Conservation (phyloP, 2,113 vertebrate genomes). For the Ailurus styani region DNA sequence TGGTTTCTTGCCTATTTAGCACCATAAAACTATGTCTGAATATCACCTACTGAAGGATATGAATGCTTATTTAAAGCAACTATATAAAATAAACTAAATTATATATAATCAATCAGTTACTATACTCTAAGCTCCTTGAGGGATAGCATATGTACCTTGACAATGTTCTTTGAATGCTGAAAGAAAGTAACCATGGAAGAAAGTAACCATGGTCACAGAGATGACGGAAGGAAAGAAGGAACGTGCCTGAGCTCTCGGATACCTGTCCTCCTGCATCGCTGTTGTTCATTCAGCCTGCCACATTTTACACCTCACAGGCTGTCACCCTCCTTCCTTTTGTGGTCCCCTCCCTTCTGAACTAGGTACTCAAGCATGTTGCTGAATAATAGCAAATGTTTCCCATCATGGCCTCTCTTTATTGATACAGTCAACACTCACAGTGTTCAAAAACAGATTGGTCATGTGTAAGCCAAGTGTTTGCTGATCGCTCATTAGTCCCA, state of each 20-base stretch:
- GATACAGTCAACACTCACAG: not conserved
- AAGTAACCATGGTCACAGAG: too few species aligned
- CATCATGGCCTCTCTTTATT: not conserved
- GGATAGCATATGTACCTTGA: not conserved
- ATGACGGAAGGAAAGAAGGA: not conserved
- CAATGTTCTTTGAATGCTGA: not conserved
- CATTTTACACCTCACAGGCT: fast-evolving
- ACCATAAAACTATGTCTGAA: not conserved
- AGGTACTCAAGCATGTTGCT: not conserved
- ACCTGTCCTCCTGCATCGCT: not conserved
- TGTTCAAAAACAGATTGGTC: not conserved
- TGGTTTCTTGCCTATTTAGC: not conserved
- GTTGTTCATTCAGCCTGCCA: not conserved
- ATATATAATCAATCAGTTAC: not conserved
- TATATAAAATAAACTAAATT: not conserved
- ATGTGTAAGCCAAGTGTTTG: slow-evolving; percentile 47
- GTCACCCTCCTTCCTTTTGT: not conserved
- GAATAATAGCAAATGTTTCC: not conserved
- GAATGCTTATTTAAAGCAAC: not conserved
- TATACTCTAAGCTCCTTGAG: not conserved
- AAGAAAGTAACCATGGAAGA: not conserved
- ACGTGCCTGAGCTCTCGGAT: fast-evolving
- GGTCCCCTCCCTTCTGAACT: not conserved
- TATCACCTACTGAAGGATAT: not conserved
- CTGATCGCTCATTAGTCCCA: slow-evolving; percentile 43